Evolutionary conservation across 2,113 vertebrate species (phyloP), one percentile per base, ranked within the genome.

Genomic region (Dasyornis broadbenti): DNA sequence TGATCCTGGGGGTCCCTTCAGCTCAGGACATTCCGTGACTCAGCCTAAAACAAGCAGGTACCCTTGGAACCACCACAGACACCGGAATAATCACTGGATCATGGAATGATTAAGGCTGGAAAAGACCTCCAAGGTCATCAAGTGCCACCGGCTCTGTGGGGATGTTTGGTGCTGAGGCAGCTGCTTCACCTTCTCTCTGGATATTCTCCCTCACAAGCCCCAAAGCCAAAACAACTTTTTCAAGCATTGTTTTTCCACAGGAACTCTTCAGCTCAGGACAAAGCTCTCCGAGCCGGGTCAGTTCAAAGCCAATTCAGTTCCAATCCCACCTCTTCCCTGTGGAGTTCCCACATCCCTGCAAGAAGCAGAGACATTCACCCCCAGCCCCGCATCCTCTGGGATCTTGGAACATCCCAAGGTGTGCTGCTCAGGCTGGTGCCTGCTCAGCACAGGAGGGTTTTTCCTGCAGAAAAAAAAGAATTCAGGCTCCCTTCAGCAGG

Each of bases 381-480:
- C 4, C 3, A 54, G 17, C 27, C 27, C 44, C 69, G 53, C 40
- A 8, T 77, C 82, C 90, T 82, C 12, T 39, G 42, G 66, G 82
- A 33, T 21, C 53, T 82, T 49, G 49, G 71, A 53, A 80, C 59
- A 77, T 22, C 88, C 86, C 57, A 30, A 69, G 4, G 4, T 42
- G 64, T 47, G 53, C 86, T 77, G 85, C 85, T 96, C 92, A 95
- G 78, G 70, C 69, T 82, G 70, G 61, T 92, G 88, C 85, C 96
- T 90, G 95, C 90, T 87, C 85, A 47, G 50, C 45, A 20, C 68
- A 39, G 76, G 5, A 89, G 79, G 45, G 57, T 75, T 93, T 96
- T 90, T 90, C 87, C 87, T 91, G 95, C 57, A 76, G 69, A 19
- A 35, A 30, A 75, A 33, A 75, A 42, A 64, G 8, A 79, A 60